phyloP scores from a whole-genome alignment of 2,888 invertebrate genomes.

The Carpatolechia fugitivella region DNA sequence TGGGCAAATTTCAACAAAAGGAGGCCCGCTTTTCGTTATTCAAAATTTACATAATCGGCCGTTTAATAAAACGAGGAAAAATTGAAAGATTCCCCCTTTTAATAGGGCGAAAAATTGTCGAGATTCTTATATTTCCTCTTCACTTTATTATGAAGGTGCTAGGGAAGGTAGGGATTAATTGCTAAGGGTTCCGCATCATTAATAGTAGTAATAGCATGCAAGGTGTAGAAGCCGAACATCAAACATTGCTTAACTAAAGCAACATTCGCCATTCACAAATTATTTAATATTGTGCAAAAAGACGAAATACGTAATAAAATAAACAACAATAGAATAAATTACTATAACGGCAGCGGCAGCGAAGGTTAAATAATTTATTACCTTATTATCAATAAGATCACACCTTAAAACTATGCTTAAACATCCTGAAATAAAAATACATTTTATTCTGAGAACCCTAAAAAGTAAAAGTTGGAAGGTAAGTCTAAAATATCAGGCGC shows the following conservation, averaged over 20 bases:
- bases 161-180: neutral
- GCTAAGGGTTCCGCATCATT: neutral
- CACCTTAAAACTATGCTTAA: no score
- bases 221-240: no score
- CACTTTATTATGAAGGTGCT: constrained; percentile 48
- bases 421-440: no score
- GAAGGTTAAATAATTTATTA: no score
- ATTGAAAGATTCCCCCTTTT: constrained; percentile 44
- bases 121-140: constrained; percentile 34
- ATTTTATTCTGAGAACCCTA: neutral
- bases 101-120: constrained; percentile 57
- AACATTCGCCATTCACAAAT: no score
- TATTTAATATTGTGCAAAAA: no score
- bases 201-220: no score
- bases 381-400: no score
- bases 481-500: constrained; percentile 9
- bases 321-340: no score
- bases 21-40: neutral
- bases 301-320: no score
- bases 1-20: neutral
- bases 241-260: no score
- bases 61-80: constrained; percentile 31
- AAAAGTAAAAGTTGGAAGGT: neutral
- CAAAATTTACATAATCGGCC: constrained; percentile 53
- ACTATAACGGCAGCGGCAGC: no score